Conservation (phyloP, 53 echinoderm and acorn worm species). For the Crossaster papposus region DNA sequence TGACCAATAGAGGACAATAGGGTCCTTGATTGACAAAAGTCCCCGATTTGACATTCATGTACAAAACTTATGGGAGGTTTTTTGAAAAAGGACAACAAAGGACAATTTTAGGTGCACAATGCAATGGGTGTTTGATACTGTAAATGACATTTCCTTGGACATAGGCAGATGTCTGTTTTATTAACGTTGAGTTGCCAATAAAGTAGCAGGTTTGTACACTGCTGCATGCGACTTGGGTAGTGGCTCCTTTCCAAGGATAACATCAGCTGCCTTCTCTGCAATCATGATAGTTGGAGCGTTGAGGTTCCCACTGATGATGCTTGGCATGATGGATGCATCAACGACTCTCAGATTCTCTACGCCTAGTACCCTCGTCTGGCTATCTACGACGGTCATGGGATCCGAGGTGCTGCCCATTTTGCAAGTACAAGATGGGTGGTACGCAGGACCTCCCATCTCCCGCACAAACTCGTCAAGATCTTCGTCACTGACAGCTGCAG, state of each 20-base stretch:
- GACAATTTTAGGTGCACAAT: too few species aligned
- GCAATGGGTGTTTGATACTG: too few species aligned
- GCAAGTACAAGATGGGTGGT: conserved; percentile 93
- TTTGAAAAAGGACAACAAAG: too few species aligned
- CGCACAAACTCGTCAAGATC: conserved; percentile 88
- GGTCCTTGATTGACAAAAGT: too few species aligned
- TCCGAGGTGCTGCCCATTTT: conserved; percentile 93
- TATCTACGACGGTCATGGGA: conserved; percentile 91
- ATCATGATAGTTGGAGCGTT: conserved; percentile 98
- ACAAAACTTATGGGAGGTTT: too few species aligned
- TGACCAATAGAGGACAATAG: too few species aligned
- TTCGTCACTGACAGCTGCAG: conserved; percentile 65
- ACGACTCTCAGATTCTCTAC: conserved; percentile 84
- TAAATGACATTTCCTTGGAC: too few species aligned
- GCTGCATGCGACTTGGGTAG: conserved; percentile 67
- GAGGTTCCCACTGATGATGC: conserved; percentile 83
- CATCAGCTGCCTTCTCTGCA: conserved; percentile 96
- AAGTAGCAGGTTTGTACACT: conserved; percentile 73
- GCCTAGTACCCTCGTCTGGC: conserved; percentile 75
- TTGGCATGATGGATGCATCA: conserved; percentile 97
- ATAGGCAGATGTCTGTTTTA: too few species aligned
- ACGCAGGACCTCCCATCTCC: conserved; percentile 67
- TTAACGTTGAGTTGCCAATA: conserved; percentile 85
- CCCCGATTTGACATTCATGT: too few species aligned
- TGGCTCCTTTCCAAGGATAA: conserved; percentile 72